Percentiles rank a stretch among this genome's conserved stretches.
Evolutionary conservation across 2,888 invertebrate genomes (phyloP).

Genomic region (Ophion slaviceki): DNA sequence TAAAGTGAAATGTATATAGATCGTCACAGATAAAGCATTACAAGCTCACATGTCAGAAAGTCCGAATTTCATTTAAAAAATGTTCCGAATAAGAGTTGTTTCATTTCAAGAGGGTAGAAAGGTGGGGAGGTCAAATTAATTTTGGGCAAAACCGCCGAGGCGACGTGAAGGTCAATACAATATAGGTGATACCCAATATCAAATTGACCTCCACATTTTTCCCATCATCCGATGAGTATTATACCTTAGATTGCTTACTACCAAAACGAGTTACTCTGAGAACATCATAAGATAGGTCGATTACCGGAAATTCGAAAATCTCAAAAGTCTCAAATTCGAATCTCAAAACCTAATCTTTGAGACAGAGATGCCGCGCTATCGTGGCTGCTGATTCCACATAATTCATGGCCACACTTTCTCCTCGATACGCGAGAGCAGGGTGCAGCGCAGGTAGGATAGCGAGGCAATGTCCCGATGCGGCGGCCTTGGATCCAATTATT

Average conservation of each 20-base stretch:
- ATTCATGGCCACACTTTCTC: slow-evolving; percentile 33
- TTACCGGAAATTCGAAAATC: too few species aligned
- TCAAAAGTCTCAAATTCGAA: too few species aligned
- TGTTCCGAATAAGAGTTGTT: not conserved
- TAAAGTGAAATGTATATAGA: too few species aligned
- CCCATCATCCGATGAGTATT: too few species aligned
- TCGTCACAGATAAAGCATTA: not conserved
- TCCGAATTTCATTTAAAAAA: not conserved
- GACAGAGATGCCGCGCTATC: too few species aligned
- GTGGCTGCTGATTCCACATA: slow-evolving; percentile 4
- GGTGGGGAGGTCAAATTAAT: not conserved
- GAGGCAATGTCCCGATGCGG: slow-evolving; percentile 75
- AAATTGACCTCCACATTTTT: too few species aligned
- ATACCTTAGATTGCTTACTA: too few species aligned
- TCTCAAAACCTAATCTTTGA: too few species aligned
- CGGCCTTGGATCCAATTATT: slow-evolving; percentile 80
- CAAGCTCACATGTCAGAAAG: not conserved
- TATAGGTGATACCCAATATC: too few species aligned
- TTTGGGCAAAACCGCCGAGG: not conserved
- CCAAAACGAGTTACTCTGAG: too few species aligned
- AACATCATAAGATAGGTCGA: too few species aligned
- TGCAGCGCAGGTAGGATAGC: slow-evolving; percentile 68
- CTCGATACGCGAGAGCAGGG: slow-evolving; percentile 33
- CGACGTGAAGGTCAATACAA: not conserved
- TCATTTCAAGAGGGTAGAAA: not conserved